Evolutionary conservation across 2,888 invertebrate species (phyloP).

Genomic region (Sturmia bella): DNA sequence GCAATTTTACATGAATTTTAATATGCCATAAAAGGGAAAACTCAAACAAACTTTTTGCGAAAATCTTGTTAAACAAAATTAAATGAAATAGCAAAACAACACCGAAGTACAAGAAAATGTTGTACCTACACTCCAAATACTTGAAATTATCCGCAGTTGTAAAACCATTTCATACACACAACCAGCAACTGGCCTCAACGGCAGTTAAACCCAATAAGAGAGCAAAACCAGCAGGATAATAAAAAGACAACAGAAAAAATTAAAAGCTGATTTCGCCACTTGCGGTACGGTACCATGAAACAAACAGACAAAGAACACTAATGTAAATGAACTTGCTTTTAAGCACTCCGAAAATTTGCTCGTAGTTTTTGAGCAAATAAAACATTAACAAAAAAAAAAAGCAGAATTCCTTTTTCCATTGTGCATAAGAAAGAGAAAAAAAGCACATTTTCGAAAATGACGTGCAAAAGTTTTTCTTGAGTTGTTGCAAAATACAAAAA

Average conservation of each 20-base stretch:
- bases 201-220: constrained; percentile 4
- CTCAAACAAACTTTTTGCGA: background rate
- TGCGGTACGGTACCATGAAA: background rate
- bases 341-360: constrained; percentile 24
- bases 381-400: constrained; percentile 15
- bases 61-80: constrained; percentile 24
- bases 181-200: background rate
- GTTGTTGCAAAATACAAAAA: no score
- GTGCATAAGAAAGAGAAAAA: background rate
- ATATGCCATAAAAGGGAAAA: background rate
- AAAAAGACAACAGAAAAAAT: background rate
- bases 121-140: constrained; percentile 35
- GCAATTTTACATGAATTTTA: constrained; percentile 36
- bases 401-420: constrained; percentile 7
- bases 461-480: no score
- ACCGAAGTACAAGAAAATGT: constrained; percentile 17
- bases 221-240: background rate
- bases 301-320: background rate
- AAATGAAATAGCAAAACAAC: background rate
- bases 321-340: background rate
- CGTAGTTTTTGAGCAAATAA: constrained; percentile 5
- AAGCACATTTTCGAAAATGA: background rate
- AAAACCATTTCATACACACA: constrained; percentile 35
- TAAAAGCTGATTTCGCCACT: no score
- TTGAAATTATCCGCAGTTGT: constrained; percentile 62